Percentiles rank a stretch among this genome's conserved stretches.
These are phyloP conservation scores for Lipotes vexillifer DNA, from an alignment of 2,113 vertebrate species.

Conservation along the genomic window DNA sequence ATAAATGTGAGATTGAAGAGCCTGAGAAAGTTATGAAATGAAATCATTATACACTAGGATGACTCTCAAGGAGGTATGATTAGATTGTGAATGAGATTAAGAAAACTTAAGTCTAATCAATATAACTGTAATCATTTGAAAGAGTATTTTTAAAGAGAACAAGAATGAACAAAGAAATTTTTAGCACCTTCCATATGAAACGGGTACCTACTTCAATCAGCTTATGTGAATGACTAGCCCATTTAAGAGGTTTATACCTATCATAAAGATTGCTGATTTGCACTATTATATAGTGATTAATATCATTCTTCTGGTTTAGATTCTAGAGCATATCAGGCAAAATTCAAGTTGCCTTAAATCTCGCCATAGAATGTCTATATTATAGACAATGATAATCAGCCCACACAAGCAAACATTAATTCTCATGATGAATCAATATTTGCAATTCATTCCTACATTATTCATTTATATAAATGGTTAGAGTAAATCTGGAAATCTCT, in stretches of 20 bases:
- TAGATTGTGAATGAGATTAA: not conserved
- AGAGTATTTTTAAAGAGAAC: not conserved
- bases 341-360: not conserved
- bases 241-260: not conserved
- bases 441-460: not conserved
- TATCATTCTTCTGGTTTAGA: not conserved
- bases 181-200: not conserved
- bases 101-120: not conserved
- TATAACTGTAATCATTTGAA: not conserved
- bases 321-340: not conserved
- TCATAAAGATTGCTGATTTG: not conserved
- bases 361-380: not conserved
- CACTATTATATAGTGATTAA: not conserved
- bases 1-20: not conserved
- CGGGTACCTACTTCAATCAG: not conserved
- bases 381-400: not conserved
- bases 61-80: not conserved
- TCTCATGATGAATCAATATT: not conserved
- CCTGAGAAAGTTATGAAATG: not conserved
- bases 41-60: not conserved
- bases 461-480: not conserved
- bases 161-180: not conserved
- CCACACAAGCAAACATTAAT: not conserved
- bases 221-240: not conserved
- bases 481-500: not conserved